phyloP scores from a whole-genome alignment of 2,888 invertebrate species.

The Hipparchia semele region DNA sequence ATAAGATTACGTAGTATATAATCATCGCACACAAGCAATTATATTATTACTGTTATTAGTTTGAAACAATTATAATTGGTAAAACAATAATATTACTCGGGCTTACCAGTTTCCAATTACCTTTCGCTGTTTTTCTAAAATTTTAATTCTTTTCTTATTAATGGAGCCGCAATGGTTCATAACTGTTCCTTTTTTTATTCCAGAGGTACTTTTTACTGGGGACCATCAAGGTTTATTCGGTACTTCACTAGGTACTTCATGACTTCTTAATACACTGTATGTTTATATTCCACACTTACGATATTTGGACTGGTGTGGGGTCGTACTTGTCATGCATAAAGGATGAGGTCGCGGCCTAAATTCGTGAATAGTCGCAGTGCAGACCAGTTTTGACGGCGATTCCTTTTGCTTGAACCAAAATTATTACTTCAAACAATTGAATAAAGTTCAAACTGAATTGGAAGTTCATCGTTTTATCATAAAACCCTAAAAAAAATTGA shows the following conservation, averaged over 20 bases:
- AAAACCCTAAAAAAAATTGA: background rate
- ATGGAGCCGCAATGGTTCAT: too few species aligned
- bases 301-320: constrained; percentile 46
- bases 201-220: background rate
- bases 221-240: background rate
- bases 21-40: too few species aligned
- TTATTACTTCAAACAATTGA: background rate
- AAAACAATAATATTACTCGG: too few species aligned
- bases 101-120: too few species aligned
- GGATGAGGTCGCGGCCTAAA: constrained; percentile 72
- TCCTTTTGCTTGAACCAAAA: constrained; percentile 19
- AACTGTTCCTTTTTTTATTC: too few species aligned
- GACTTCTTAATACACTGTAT: constrained; percentile 27
- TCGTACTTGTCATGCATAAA: constrained; percentile 59
- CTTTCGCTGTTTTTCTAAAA: too few species aligned
- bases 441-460: background rate
- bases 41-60: too few species aligned
- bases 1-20: too few species aligned
- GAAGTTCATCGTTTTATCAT: background rate
- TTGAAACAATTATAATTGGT: too few species aligned
- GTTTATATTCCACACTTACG: constrained; percentile 33
- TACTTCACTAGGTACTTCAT: constrained; percentile 12
- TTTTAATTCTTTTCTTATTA: too few species aligned
- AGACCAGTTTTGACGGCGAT: constrained; percentile 14
- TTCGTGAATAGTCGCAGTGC: constrained; percentile 54